Conservation (phyloP, 2,888 invertebrate genomes). For the Eugnorisma glareosa region DNA sequence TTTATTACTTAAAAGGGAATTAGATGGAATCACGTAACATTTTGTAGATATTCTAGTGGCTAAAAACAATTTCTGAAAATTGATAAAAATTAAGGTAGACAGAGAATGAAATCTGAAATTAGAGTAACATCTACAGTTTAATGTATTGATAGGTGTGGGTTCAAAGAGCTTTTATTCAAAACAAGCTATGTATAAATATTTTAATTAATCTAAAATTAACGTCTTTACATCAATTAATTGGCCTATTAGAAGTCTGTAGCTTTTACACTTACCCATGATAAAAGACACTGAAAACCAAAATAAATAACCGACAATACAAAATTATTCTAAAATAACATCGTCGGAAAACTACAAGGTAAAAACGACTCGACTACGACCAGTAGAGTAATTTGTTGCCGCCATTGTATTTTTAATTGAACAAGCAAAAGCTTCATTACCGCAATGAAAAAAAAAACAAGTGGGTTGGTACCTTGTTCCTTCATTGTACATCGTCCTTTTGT, state of each 20-base stretch:
- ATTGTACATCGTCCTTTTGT: conserved; percentile 44
- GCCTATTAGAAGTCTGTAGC: background rate
- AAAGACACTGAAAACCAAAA: conserved; percentile 19
- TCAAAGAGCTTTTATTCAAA: background rate
- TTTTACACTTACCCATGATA: background rate
- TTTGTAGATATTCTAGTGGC: background rate
- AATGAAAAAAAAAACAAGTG: conserved; percentile 40
- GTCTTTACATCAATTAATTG: background rate
- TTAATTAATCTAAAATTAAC: background rate
- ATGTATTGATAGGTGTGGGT: background rate
- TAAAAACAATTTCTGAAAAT: background rate
- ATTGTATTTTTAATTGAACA: conserved; percentile 67
- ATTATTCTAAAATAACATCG: conserved; percentile 38
- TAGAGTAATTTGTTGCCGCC: conserved; percentile 51
- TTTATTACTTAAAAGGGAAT: background rate
- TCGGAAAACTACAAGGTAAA: conserved; percentile 35
- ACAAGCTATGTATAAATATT: background rate
- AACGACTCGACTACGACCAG: conserved; percentile 31
- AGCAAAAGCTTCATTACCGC: conserved; percentile 57
- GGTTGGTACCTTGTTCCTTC: conserved; percentile 29
- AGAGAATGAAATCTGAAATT: background rate
- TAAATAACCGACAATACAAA: conserved; percentile 7
- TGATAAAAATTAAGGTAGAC: background rate
- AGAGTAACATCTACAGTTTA: background rate
- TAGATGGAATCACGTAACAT: background rate